Percentiles rank a stretch among this genome's conserved stretches.
These are phyloP conservation scores for Oscheius myriophilus DNA, from an alignment of 2,888 invertebrate genomes.

Conservation along the genomic window DNA sequence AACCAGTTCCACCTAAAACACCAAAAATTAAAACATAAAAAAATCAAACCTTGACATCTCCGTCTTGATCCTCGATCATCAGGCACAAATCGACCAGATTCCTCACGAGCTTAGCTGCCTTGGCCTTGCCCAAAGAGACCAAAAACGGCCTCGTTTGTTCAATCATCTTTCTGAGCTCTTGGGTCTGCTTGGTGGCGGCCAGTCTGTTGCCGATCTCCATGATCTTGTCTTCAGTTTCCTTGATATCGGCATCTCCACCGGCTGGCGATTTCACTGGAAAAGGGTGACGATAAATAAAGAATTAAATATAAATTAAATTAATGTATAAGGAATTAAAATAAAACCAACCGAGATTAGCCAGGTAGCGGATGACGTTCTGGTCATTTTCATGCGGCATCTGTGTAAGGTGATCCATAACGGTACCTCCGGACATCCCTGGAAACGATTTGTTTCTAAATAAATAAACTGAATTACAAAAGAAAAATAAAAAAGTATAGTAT, in stretches of 20 bases:
- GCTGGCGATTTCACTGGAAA: constrained; percentile 53
- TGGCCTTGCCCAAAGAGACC: constrained; percentile 94
- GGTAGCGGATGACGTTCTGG: constrained; percentile 60
- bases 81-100: constrained; percentile 96
- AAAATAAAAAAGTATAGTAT: no score
- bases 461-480: no score
- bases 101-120: constrained; percentile 96
- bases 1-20: constrained; percentile 74
- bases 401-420: constrained; percentile 63
- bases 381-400: constrained; percentile 62
- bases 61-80: constrained; percentile 94
- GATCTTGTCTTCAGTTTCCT: constrained; percentile 91
- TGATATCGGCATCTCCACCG: constrained; percentile 84
- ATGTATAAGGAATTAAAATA: no score
- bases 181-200: constrained; percentile 79
- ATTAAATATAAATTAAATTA: no score
- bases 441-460: neutral
- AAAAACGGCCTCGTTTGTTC: constrained; percentile 87
- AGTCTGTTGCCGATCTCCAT: constrained; percentile 89
- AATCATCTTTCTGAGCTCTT: constrained; percentile 56
- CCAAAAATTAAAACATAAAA: constrained; percentile 4
- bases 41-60: constrained; percentile 74
- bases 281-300: neutral
- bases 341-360: constrained; percentile 60
- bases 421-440: constrained; percentile 63